Evolutionary conservation across 2,888 invertebrate species (phyloP).

Genomic region (Cyaniris semiargus): DNA sequence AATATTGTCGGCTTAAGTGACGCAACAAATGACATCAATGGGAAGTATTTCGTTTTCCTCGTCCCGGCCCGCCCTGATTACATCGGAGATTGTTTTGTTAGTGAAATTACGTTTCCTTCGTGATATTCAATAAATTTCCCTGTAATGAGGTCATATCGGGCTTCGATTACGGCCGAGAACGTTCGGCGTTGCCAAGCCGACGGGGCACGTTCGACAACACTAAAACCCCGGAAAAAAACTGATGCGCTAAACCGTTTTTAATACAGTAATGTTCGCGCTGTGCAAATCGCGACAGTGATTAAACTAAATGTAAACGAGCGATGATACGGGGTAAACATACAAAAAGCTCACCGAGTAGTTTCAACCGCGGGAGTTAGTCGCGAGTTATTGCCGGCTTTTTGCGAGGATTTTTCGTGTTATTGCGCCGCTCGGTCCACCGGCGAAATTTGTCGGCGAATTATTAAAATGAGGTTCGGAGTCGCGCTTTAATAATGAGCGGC

Average conservation of each 20-base stretch:
- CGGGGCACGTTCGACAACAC: neutral
- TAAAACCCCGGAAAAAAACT: neutral
- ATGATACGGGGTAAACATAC: neutral
- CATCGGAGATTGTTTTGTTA: conserved; percentile 14
- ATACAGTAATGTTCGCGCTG: neutral
- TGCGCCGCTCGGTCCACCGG: conserved; percentile 13
- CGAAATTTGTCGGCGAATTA: conserved; percentile 32
- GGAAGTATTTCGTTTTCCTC: neutral
- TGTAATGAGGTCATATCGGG: neutral
- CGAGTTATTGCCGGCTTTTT: conserved; percentile 3
- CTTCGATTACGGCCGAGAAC: neutral
- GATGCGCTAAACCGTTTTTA: neutral
- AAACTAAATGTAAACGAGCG: conserved; percentile 9
- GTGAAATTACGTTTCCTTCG: conserved; percentile 7
- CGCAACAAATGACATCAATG: neutral
- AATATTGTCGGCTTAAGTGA: neutral
- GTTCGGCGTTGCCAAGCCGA: neutral
- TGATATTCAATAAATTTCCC: conserved; percentile 14
- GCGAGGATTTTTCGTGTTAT: conserved; percentile 10
- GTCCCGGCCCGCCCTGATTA: neutral
- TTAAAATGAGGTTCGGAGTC: conserved; percentile 34
- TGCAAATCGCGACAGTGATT: neutral
- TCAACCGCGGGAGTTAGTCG: neutral
- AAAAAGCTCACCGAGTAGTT: conserved; percentile 17
- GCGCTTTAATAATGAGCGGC: conserved; percentile 33